Percentiles rank a stretch among this genome's conserved stretches.
These are phyloP conservation scores for Cichladusa arquata DNA, from an alignment of 2,113 vertebrate species.

Conservation along the genomic window DNA sequence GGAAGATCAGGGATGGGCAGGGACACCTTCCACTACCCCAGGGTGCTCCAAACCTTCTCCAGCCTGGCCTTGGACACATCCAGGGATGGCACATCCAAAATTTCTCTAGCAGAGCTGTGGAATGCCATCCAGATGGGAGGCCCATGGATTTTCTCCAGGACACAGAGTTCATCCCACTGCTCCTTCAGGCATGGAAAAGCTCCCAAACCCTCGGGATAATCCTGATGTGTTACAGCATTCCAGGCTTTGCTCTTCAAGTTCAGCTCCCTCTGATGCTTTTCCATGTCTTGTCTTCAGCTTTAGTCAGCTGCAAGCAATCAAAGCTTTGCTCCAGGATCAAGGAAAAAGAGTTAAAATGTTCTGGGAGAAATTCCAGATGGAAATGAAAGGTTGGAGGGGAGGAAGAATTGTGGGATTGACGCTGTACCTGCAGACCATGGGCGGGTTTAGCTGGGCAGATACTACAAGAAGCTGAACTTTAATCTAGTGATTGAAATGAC, in stretches of 20 bases:
- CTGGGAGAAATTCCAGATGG: not conserved
- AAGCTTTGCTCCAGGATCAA: not conserved
- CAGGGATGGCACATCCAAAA: not conserved
- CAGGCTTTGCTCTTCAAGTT: not conserved
- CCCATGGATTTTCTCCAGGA: not conserved
- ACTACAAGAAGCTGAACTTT: not conserved
- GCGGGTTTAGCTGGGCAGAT: not conserved
- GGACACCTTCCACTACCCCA: accelerated
- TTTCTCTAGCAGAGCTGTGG: not conserved
- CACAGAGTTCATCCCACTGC: not conserved
- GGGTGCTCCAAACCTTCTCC: accelerated
- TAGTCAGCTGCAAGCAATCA: not conserved
- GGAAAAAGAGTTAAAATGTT: not conserved
- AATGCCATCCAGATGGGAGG: not conserved
- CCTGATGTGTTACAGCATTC: not conserved
- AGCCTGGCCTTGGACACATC: not conserved
- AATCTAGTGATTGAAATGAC: not conserved
- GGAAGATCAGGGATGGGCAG: too few species aligned
- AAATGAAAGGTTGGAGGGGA: not conserved
- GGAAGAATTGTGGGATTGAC: not conserved
- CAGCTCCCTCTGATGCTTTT: not conserved
- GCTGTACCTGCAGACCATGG: not conserved
- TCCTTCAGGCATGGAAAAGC: not conserved
- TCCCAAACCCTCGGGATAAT: not conserved
- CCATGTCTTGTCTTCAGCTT: not conserved